Evolutionary conservation across 2,113 vertebrate species (phyloP).

Genomic region (Talpa occidentalis): DNA sequence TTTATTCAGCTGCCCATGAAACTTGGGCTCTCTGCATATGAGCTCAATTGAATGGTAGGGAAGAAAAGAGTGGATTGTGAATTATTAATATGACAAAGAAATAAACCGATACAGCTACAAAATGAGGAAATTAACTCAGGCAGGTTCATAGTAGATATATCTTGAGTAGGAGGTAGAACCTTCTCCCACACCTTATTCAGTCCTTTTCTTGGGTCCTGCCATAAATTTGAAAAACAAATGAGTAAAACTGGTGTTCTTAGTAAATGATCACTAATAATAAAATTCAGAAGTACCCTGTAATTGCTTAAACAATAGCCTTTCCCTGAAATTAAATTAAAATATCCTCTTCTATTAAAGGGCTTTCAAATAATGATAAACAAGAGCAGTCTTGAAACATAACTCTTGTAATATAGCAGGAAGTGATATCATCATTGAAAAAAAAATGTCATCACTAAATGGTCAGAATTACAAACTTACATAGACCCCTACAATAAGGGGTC

Average conservation of each 20-base stretch:
- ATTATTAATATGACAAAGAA: neutral
- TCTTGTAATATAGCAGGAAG: neutral
- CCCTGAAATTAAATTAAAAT: constrained; percentile 46
- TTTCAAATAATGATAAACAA: constrained; percentile 40
- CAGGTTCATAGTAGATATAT: neutral
- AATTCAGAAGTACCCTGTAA: neutral
- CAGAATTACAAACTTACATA: neutral
- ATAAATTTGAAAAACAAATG: constrained; percentile 43
- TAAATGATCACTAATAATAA: constrained; percentile 31
- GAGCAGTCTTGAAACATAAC: neutral
- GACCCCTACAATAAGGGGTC: neutral
- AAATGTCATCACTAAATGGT: neutral
- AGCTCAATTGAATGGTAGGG: neutral
- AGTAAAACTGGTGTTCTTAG: constrained; percentile 13
- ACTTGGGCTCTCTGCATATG: neutral
- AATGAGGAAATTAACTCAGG: neutral
- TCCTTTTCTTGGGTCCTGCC: neutral
- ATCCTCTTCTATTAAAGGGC: neutral
- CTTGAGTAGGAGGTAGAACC: neutral
- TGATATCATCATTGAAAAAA: neutral
- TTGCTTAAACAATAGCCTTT: constrained; percentile 14
- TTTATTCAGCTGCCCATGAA: neutral
- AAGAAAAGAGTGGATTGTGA: neutral
- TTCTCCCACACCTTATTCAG: neutral
- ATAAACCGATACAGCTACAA: neutral